Conservation (phyloP, 2,888 invertebrate genomes). For the Volucella inanis region DNA sequence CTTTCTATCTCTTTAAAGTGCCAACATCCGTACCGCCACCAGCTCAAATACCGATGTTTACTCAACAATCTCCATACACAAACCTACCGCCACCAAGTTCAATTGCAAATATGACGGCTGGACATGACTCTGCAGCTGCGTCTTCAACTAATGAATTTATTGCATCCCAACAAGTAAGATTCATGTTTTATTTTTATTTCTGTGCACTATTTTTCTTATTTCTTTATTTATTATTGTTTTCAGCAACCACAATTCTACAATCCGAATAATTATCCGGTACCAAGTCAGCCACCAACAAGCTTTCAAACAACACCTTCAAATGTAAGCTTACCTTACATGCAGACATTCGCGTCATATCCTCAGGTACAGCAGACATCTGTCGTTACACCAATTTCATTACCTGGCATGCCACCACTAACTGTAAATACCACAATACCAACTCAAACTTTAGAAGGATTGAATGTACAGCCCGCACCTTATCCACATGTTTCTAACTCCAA, state of each 20-base stretch:
- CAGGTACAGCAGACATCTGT: conserved; percentile 84
- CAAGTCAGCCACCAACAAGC: conserved; percentile 82
- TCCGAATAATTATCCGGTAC: conserved; percentile 75
- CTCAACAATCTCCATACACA: conserved; percentile 82
- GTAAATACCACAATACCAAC: conserved; percentile 86
- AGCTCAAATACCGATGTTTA: conserved; percentile 76
- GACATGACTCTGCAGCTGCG: conserved; percentile 42
- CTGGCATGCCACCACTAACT: conserved; percentile 91
- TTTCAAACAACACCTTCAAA: conserved; percentile 64
- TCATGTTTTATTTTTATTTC: neutral
- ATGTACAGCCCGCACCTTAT: conserved; percentile 51
- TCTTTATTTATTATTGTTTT: neutral
- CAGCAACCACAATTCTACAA: conserved; percentile 76
- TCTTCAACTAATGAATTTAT: conserved; percentile 59
- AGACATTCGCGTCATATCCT: conserved; percentile 82
- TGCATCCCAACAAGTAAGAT: conserved; percentile 66
- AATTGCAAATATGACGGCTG: conserved; percentile 76
- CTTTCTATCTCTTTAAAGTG: conserved; percentile 14
- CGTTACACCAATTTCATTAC: conserved; percentile 88
- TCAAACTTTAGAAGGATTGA: conserved; percentile 65
- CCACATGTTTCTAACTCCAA: conserved; percentile 51
- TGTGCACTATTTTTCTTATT: neutral
- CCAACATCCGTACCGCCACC: conserved; percentile 77
- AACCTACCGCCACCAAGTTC: conserved; percentile 84
- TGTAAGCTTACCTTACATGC: conserved; percentile 77